A percentile compares a stretch with the other conserved stretches of the same genome.
Evolutionary conservation across 1,140 invertebrate genomes (phyloP).

Genomic region (Psix sp.): DNA sequence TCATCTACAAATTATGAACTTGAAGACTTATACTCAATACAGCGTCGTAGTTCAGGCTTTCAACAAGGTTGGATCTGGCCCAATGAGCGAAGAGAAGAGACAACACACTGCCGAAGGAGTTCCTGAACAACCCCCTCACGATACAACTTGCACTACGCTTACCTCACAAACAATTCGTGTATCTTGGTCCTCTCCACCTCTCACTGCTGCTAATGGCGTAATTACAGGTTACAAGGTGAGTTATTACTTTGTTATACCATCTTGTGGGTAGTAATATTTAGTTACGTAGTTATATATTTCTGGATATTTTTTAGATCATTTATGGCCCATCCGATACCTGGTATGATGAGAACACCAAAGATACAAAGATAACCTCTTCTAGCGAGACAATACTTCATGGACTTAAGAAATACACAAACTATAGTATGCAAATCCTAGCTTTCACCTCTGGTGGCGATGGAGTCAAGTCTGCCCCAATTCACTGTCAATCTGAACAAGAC

Average conservation of each 20-base stretch:
- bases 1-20: constrained; percentile 87
- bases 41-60: constrained; percentile 96
- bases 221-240: constrained; percentile 93
- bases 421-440: constrained; percentile 96
- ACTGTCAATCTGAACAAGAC: constrained; percentile 96
- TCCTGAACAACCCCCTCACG: constrained; percentile 94
- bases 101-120: constrained; percentile 95
- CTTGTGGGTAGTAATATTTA: no score
- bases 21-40: constrained; percentile 96
- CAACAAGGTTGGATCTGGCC: constrained; percentile 95
- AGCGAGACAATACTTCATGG: constrained; percentile 95
- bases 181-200: constrained; percentile 93
- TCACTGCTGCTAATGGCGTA: constrained; percentile 93
- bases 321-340: constrained; percentile 94
- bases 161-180: constrained; percentile 95
- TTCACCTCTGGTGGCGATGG: constrained; percentile 97
- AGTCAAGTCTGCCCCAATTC: constrained; percentile 91
- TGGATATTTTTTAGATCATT: constrained; percentile 81
- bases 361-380: constrained; percentile 92
- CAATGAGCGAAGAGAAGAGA: constrained; percentile 91
- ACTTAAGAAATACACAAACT: constrained; percentile 96
- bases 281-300: no score
- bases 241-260: no score
- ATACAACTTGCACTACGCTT: constrained; percentile 92
- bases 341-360: constrained; percentile 95